Conservation (phyloP, 2,888 invertebrate species). For the Apotomis turbidana region DNA sequence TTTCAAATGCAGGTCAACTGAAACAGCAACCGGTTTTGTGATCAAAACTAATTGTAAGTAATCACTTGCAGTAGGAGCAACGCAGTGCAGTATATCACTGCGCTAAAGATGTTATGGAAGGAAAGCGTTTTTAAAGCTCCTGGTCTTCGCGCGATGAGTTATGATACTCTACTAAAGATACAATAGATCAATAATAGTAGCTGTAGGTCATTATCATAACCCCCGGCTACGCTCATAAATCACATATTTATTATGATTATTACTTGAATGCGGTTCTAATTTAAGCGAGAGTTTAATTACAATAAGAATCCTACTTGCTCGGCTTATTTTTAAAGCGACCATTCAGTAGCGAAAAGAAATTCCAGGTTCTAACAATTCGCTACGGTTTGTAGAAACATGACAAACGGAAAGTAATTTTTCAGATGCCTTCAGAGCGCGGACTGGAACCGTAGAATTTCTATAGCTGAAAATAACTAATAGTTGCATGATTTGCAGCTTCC, state of each 20-base stretch:
- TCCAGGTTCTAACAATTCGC: constrained; percentile 17
- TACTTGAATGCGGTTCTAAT: not conserved
- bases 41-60: not conserved
- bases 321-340: constrained; percentile 11
- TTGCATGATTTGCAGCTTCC: not conserved
- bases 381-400: constrained; percentile 6
- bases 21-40: constrained; percentile 31
- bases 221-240: not conserved
- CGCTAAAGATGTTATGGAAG: not conserved
- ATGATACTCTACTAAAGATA: not conserved
- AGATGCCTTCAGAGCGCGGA: constrained; percentile 9
- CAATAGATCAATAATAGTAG: constrained; percentile 1
- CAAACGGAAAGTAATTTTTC: constrained; percentile 18
- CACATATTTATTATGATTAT: not conserved
- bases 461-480: constrained; percentile 2
- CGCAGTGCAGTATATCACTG: not conserved
- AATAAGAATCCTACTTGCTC: not conserved
- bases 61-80: not conserved
- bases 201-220: not conserved
- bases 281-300: constrained; percentile 15
- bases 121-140: constrained; percentile 8
- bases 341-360: constrained; percentile 18
- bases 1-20: constrained; percentile 41
- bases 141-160: not conserved
- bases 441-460: not conserved